Percentiles rank a stretch among this genome's conserved stretches.
phyloP scores from a whole-genome alignment of 2,113 vertebrate genomes.

The Rana temporaria region DNA sequence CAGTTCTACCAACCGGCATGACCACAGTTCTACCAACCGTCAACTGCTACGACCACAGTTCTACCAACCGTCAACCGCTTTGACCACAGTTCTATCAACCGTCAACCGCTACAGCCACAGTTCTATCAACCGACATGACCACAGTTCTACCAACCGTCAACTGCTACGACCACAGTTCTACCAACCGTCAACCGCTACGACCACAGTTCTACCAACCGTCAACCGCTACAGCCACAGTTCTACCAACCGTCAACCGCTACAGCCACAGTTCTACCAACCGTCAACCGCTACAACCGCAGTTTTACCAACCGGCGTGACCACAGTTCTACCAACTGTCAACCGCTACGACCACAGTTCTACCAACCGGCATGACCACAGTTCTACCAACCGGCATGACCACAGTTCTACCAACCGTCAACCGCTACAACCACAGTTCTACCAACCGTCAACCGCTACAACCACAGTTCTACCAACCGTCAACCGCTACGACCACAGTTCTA shows the following conservation, averaged over 20 bases:
- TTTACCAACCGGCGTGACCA: not conserved
- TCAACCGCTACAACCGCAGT: not conserved
- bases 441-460: not conserved
- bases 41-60: not conserved
- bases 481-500: not conserved
- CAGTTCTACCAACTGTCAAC: too few relatives aligned
- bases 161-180: not conserved
- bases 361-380: too few relatives aligned
- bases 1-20: not conserved
- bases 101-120: not conserved
- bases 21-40: not conserved
- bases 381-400: too few relatives aligned
- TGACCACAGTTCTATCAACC: not conserved
- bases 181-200: too few relatives aligned
- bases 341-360: not conserved
- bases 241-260: too few relatives aligned
- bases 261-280: not conserved
- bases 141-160: not conserved
- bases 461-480: not conserved
- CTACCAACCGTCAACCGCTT: too few relatives aligned
- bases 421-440: not conserved
- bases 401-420: too few relatives aligned
- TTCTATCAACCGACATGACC: not conserved
- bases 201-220: not conserved
- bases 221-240: not conserved